Evolutionary conservation across 2,888 invertebrate genomes (phyloP).

Genomic region (Calameuta pallipes): DNA sequence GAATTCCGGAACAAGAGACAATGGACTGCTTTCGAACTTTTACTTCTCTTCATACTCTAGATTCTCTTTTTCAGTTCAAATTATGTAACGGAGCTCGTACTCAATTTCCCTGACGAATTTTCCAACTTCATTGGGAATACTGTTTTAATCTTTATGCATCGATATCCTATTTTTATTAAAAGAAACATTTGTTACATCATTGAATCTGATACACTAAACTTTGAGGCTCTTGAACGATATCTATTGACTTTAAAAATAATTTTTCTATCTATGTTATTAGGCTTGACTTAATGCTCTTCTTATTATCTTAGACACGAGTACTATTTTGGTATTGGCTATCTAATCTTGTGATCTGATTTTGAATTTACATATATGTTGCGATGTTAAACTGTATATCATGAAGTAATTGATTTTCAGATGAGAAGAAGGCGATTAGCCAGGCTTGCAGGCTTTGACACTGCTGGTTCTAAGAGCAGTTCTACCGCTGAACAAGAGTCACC

Average conservation of each 20-base stretch:
- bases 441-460: conserved; percentile 73
- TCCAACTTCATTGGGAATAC: not conserved
- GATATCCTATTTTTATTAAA: not conserved
- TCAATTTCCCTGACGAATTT: not conserved
- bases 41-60: not conserved
- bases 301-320: not conserved
- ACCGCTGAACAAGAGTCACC: conserved; percentile 66
- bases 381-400: no score
- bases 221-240: not conserved
- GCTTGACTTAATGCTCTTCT: not conserved
- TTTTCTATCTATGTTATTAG: not conserved
- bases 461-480: conserved; percentile 67
- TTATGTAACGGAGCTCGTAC: not conserved
- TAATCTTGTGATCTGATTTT: no score
- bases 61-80: not conserved
- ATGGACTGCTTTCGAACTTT: not conserved
- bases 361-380: no score
- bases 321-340: no score
- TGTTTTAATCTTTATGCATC: not conserved
- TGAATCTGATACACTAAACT: not conserved
- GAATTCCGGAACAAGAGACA: not conserved
- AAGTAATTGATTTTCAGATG: conserved; percentile 69
- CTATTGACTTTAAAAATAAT: not conserved
- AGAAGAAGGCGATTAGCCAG: conserved; percentile 81
- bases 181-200: not conserved